These are phyloP conservation scores for Pithys albifrons DNA, from an alignment of 2,113 vertebrate genomes.

Conservation along the genomic window DNA sequence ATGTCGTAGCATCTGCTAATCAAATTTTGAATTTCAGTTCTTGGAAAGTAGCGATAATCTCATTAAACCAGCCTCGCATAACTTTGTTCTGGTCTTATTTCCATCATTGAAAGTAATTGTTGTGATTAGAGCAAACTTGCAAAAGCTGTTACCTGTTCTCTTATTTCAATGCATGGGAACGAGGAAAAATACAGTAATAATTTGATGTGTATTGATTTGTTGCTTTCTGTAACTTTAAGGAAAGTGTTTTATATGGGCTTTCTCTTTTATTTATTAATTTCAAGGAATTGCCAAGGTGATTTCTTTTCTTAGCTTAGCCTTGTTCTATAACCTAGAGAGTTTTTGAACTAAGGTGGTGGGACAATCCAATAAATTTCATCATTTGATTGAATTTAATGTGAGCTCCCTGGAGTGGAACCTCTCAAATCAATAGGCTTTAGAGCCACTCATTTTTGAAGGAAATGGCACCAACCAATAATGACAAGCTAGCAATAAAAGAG, in stretches of 20 bases:
- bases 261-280: neutral
- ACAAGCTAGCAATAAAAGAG: slow-evolving; percentile 18
- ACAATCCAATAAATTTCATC: slow-evolving; percentile 28
- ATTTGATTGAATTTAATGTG: slow-evolving; percentile 26
- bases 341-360: neutral
- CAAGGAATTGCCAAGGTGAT: neutral
- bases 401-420: neutral
- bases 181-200: neutral
- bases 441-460: slow-evolving; percentile 4
- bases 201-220: neutral
- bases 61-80: neutral
- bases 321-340: neutral
- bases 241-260: neutral
- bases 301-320: neutral
- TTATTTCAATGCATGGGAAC: neutral
- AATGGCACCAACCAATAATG: neutral
- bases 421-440: slow-evolving; percentile 47
- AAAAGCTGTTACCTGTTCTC: neutral
- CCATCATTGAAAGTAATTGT: neutral
- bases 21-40: neutral
- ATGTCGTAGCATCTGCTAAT: neutral
- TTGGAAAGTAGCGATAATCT: neutral
- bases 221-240: neutral
- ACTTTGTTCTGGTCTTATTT: neutral
- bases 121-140: neutral